A percentile compares a stretch with the other conserved stretches of the same genome.
Evolutionary conservation across 2,888 invertebrate species (phyloP).

Genomic region (Lasioglossum marginatum): DNA sequence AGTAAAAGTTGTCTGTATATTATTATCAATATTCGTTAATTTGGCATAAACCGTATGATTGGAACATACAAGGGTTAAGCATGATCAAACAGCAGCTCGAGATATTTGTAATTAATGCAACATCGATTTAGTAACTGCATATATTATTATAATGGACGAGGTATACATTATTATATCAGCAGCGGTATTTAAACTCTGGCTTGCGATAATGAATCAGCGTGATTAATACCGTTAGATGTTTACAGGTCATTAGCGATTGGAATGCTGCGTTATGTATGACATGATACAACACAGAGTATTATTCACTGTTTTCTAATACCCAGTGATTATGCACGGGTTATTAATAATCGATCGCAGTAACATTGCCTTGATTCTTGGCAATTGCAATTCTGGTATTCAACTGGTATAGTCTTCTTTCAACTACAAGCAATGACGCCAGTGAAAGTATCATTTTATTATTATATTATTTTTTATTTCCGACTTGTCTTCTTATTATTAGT

Average conservation of each 20-base stretch:
- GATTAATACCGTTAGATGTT: constrained; percentile 14
- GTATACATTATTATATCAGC: not conserved
- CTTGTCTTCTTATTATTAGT: not conserved
- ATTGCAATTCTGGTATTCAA: constrained; percentile 5
- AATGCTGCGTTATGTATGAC: constrained; percentile 5
- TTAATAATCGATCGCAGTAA: constrained; percentile 7
- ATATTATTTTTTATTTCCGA: not conserved
- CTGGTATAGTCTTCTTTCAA: not conserved
- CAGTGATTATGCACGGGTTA: not conserved
- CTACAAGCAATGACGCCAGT: not conserved
- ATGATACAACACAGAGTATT: constrained; percentile 4
- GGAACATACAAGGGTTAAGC: not conserved
- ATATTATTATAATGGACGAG: not conserved
- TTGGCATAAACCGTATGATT: not conserved
- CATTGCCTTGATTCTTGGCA: not conserved
- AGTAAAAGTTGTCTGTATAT: not conserved
- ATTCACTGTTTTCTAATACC: constrained; percentile 1
- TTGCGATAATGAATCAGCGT: not conserved
- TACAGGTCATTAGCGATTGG: constrained; percentile 2
- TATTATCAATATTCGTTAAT: not conserved
- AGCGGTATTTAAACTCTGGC: not conserved
- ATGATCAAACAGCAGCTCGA: not conserved
- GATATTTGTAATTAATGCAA: not conserved
- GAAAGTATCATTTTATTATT: not conserved
- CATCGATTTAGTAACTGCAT: not conserved